Evolutionary conservation across 2,113 vertebrate genomes (phyloP).

Genomic region (Fukomys damarensis): DNA sequence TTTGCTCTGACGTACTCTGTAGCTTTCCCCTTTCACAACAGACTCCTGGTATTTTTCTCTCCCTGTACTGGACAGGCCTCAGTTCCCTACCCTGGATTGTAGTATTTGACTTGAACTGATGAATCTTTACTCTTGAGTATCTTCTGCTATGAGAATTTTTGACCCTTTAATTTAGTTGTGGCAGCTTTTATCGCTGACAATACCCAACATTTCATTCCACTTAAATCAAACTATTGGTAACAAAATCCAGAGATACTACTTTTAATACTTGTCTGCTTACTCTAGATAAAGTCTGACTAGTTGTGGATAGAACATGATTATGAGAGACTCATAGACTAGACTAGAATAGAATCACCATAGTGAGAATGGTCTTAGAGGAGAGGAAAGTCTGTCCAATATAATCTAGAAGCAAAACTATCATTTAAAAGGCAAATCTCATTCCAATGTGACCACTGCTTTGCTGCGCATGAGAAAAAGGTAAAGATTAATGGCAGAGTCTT

Average conservation of each 20-base stretch:
- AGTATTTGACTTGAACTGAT: not conserved
- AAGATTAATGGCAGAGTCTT: not conserved
- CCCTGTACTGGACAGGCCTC: not conserved
- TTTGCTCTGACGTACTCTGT: not conserved
- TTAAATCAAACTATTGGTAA: not conserved
- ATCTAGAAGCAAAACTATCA: not conserved
- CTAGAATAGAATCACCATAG: not conserved
- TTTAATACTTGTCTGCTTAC: not conserved
- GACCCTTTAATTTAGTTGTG: not conserved
- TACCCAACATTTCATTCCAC: not conserved
- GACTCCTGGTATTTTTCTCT: not conserved
- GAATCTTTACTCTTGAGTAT: not conserved
- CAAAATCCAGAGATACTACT: not conserved
- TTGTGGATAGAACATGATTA: not conserved
- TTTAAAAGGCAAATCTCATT: conserved; percentile 27
- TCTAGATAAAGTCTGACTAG: not conserved
- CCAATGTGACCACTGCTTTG: not conserved
- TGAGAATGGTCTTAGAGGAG: not conserved
- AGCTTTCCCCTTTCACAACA: not conserved
- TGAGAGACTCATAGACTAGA: too few species aligned
- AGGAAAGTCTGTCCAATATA: not conserved
- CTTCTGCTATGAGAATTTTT: not conserved
- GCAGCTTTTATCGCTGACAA: not conserved
- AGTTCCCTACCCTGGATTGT: not conserved
- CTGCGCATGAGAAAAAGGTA: not conserved